phyloP scores from a whole-genome alignment of 2,888 invertebrate species.

The Thelaira solivaga region DNA sequence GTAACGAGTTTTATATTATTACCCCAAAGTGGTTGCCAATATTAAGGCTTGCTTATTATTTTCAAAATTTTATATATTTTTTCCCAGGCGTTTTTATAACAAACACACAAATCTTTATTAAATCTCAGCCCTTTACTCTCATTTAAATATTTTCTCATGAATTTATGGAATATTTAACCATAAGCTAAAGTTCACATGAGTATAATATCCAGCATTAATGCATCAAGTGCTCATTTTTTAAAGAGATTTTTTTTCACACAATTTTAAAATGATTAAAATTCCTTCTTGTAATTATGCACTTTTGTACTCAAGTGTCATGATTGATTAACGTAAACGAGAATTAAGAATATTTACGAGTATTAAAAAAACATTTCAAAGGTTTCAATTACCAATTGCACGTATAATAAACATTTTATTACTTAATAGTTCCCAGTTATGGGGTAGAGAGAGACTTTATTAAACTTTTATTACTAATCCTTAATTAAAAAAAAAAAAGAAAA shows the following conservation, averaged over 20 bases:
- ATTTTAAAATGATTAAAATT: not conserved
- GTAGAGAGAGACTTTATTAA: slow-evolving; percentile 2
- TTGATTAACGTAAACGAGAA: not conserved
- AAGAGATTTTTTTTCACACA: slow-evolving; percentile 35
- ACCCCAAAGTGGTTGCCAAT: too few relatives aligned
- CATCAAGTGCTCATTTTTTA: not conserved
- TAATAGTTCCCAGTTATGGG: not conserved
- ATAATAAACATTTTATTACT: not conserved
- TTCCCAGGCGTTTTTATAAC: too few relatives aligned
- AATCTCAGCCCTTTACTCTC: too few relatives aligned
- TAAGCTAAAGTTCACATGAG: slow-evolving; percentile 26
- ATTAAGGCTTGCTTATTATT: too few relatives aligned
- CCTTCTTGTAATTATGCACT: slow-evolving; percentile 7
- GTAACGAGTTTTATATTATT: too few relatives aligned
- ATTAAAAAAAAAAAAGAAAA: too few relatives aligned
- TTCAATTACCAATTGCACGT: slow-evolving; percentile 48
- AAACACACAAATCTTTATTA: too few relatives aligned
- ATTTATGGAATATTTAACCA: not conserved
- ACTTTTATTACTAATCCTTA: slow-evolving; percentile 9
- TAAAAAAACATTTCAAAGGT: too few relatives aligned
- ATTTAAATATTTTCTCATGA: not conserved
- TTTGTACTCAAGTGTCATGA: slow-evolving; percentile 5
- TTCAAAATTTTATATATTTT: too few relatives aligned
- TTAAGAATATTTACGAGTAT: slow-evolving; percentile 5
- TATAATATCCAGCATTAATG: too few relatives aligned